A percentile compares a stretch with the other conserved stretches of the same genome.
Conservation (phyloP, 2,113 vertebrate genomes). For the Gopherus evgoodei region DNA sequence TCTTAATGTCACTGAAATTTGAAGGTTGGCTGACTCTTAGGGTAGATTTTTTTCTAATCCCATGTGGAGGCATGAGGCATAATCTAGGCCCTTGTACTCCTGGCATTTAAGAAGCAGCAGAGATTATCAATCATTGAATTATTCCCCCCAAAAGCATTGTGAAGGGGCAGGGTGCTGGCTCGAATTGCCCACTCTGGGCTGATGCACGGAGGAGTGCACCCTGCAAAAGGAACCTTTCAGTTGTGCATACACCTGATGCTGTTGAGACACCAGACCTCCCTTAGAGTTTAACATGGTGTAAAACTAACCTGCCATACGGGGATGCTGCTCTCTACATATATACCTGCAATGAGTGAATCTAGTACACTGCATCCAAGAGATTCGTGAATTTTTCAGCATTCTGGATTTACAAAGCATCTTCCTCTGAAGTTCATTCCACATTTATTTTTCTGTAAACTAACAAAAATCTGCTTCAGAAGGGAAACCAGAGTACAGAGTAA, state of each 20-base stretch:
- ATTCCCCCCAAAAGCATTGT: neutral
- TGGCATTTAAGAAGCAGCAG: too few species aligned
- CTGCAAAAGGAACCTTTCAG: neutral
- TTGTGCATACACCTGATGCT: neutral
- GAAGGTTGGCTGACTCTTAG: neutral
- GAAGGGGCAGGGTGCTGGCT: accelerated
- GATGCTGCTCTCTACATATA: neutral
- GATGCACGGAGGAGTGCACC: accelerated
- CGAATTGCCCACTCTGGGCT: accelerated
- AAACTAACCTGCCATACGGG: neutral
- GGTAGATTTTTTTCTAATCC: neutral
- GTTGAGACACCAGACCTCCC: neutral
- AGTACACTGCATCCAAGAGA: neutral
- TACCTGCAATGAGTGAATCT: neutral
- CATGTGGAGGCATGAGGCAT: neutral
- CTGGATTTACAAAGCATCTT: neutral
- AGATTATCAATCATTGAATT: neutral
- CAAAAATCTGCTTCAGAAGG: neutral
- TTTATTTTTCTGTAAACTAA: neutral
- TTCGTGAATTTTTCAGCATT: neutral
- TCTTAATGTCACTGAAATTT: neutral
- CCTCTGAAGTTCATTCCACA: neutral
- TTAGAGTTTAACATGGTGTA: neutral
- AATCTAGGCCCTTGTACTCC: neutral
- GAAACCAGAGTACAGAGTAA: neutral